Evolutionary conservation across 2,797 vertebrate species (phyloP).

Genomic region (Malurus splendens): DNA sequence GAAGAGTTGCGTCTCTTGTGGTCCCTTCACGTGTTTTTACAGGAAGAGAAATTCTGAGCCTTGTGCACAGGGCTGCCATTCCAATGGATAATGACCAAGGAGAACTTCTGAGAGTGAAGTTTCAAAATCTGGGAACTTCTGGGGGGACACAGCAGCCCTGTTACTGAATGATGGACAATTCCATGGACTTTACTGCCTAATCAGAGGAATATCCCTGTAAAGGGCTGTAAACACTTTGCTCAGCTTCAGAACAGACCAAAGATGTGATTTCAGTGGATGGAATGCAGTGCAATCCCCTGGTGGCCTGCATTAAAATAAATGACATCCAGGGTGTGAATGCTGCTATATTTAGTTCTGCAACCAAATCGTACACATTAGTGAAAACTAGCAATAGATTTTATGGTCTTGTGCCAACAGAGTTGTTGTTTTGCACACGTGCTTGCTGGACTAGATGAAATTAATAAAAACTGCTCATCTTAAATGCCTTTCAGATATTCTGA

Average conservation of each 20-base stretch:
- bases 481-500: neutral
- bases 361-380: neutral
- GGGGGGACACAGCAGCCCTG: neutral
- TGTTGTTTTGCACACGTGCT: neutral
- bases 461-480: neutral
- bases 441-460: neutral
- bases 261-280: rapidly evolving
- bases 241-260: neutral
- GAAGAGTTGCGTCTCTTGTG: neutral
- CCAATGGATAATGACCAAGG: neutral
- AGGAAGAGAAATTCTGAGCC: neutral
- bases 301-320: neutral
- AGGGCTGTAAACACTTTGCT: neutral
- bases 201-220: neutral
- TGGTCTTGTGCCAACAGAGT: neutral
- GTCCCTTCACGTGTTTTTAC: rapidly evolving
- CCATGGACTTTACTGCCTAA: neutral
- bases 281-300: neutral
- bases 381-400: neutral
- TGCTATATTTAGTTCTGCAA: neutral
- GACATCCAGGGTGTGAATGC: neutral
- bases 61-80: neutral
- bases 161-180: neutral
- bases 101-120: neutral
- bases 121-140: neutral